phyloP scores from a whole-genome alignment of 1,140 invertebrate species.

The Pectinophora gossypiella region DNA sequence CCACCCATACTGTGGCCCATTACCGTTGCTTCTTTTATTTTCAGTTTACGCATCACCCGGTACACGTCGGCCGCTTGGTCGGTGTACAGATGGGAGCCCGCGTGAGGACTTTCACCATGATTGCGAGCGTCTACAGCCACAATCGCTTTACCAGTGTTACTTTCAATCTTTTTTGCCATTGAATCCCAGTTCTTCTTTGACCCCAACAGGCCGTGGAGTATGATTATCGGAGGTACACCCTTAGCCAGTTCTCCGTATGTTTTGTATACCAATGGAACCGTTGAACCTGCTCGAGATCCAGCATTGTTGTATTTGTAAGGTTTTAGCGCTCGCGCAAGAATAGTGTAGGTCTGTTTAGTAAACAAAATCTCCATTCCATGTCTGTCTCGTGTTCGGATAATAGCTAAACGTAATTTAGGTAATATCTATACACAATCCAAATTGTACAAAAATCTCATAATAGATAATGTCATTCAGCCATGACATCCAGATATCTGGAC shows the following conservation, averaged over 20 bases:
- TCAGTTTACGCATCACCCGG: conserved; percentile 78
- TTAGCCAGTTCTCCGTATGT: conserved; percentile 48
- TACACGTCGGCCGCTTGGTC: conserved; percentile 85
- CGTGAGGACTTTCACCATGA: conserved; percentile 93
- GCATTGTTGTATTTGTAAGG: too few species aligned
- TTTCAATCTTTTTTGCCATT: conserved; percentile 36
- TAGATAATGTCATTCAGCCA: too few species aligned
- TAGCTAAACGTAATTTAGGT: too few species aligned
- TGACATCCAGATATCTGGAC: too few species aligned
- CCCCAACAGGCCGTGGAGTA: conserved; percentile 92
- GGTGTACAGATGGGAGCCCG: conserved; percentile 80
- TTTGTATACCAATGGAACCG: conserved; percentile 77
- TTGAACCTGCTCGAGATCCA: conserved; percentile 10
- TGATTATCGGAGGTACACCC: conserved; percentile 79
- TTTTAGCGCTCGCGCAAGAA: not conserved
- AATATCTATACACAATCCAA: too few species aligned
- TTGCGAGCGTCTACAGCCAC: conserved; percentile 90
- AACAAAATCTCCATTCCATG: conserved; percentile 25
- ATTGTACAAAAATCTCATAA: too few species aligned
- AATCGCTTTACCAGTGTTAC: conserved; percentile 26
- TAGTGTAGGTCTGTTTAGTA: not conserved
- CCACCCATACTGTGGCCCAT: conserved; percentile 97
- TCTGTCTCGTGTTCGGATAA: not conserved
- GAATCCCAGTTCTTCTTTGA: conserved; percentile 88
- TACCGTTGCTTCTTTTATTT: conserved; percentile 79